Evolutionary conservation across 35 echinoderm and acorn worm genomes (phyloP).

Genomic region (Ophioderma brevispina): DNA sequence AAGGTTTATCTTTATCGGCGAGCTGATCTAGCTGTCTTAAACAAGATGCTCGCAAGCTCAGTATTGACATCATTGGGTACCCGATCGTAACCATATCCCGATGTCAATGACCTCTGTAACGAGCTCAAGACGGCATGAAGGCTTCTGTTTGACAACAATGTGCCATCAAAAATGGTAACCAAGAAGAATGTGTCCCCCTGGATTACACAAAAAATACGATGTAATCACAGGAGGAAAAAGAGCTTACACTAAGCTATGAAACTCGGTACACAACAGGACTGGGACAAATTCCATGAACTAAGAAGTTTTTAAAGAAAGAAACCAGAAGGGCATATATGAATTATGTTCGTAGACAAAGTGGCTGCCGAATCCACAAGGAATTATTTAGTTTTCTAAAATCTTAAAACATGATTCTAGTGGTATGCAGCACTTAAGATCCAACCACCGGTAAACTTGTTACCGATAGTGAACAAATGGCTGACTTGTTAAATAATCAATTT

Average conservation of each 20-base stretch:
- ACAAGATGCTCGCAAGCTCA: not conserved
- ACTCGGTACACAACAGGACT: not conserved
- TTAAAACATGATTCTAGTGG: not conserved
- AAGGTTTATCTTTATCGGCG: not conserved
- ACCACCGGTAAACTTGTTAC: not conserved
- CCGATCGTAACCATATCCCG: not conserved
- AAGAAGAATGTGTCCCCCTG: not conserved
- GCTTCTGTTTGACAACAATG: not conserved
- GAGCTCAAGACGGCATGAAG: not conserved
- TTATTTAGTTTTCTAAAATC: not conserved
- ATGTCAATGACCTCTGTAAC: not conserved
- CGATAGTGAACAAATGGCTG: not conserved
- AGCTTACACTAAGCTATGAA: not conserved
- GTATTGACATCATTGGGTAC: not conserved
- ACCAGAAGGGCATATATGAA: not conserved
- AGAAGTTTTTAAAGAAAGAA: not conserved
- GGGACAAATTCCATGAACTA: not conserved
- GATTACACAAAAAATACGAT: not conserved
- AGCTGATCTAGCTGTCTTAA: not conserved
- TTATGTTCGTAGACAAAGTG: not conserved
- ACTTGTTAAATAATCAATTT: not conserved
- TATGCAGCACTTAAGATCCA: not conserved
- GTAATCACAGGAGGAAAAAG: not conserved
- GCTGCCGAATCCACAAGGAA: not conserved
- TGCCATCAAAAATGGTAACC: not conserved